Percentiles rank a stretch among this genome's conserved stretches.
Conservation (phyloP, 1,140 invertebrate species). For the Orius laevigatus region DNA sequence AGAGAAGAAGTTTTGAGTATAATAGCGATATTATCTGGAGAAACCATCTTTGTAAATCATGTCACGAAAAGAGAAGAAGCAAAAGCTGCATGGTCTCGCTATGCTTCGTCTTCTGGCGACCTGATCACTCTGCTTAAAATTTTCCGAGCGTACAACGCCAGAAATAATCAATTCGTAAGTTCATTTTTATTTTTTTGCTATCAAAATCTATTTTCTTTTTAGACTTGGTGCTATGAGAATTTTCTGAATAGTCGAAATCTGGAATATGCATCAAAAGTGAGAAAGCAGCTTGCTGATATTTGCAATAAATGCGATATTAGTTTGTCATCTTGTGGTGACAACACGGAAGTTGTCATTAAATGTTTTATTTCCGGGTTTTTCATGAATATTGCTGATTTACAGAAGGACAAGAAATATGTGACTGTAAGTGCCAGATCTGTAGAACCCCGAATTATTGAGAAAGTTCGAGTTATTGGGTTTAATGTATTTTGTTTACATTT, state of each 20-base stretch:
- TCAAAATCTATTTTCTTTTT: constrained; percentile 24
- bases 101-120: constrained; percentile 75
- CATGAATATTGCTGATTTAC: constrained; percentile 76
- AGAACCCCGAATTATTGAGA: too few species aligned
- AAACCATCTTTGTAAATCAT: constrained; percentile 39
- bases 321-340: constrained; percentile 53
- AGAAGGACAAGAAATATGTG: constrained; percentile 55
- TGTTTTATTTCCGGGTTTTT: constrained; percentile 69
- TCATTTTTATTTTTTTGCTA: constrained; percentile 1
- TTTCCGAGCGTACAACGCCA: constrained; percentile 57
- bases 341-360: constrained; percentile 55
- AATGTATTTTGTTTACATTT: constrained; percentile 17
- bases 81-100: constrained; percentile 53
- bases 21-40: constrained; percentile 48
- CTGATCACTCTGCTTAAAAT: constrained; percentile 85
- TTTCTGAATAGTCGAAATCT: constrained; percentile 76
- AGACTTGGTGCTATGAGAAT: constrained; percentile 84
- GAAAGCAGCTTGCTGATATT: constrained; percentile 65
- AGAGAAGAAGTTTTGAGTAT: constrained; percentile 65
- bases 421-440: constrained; percentile 53
- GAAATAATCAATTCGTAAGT: not conserved
- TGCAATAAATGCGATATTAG: constrained; percentile 51
- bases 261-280: constrained; percentile 60
- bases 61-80: constrained; percentile 43
- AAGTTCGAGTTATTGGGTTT: too few species aligned